Conservation (phyloP, 2,888 invertebrate genomes). For the Sycophila texana region DNA sequence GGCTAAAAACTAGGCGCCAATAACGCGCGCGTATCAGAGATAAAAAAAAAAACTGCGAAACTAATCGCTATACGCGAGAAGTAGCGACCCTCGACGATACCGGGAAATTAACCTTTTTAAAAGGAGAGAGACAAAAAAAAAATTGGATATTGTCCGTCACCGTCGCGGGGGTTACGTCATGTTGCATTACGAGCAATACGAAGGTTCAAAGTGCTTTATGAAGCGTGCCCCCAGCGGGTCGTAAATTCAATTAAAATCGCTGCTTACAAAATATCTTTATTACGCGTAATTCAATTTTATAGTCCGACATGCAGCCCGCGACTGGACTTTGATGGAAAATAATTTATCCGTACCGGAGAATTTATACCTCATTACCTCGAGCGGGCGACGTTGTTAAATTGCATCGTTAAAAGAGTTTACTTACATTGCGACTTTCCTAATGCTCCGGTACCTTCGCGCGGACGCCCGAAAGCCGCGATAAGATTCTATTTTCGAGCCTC, state of each 20-base stretch:
- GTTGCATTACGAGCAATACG: background rate
- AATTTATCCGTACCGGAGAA: background rate
- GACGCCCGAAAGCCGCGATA: no score
- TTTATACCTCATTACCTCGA: slow-evolving; percentile 15
- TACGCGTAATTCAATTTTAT: slow-evolving; percentile 41
- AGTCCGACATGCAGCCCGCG: slow-evolving; percentile 1
- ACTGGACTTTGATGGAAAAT: background rate
- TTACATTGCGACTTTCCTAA: no score
- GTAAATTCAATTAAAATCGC: slow-evolving; percentile 43
- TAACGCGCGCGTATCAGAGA: no score
- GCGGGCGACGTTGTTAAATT: slow-evolving; percentile 1
- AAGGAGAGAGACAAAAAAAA: background rate
- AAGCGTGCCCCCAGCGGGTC: background rate
- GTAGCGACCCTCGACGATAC: background rate
- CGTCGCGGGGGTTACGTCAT: slow-evolving; percentile 3
- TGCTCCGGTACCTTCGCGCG: no score
- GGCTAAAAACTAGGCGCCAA: background rate
- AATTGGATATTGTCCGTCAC: background rate
- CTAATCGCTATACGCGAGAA: no score
- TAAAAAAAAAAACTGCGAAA: no score
- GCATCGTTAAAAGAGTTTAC: no score
- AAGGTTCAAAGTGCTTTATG: slow-evolving; percentile 4
- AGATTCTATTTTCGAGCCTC: no score
- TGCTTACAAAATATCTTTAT: slow-evolving; percentile 39
- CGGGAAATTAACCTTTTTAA: slow-evolving; percentile 4